Conservation (phyloP, 2,113 vertebrate genomes). For the Pristiophorus japonicus region DNA sequence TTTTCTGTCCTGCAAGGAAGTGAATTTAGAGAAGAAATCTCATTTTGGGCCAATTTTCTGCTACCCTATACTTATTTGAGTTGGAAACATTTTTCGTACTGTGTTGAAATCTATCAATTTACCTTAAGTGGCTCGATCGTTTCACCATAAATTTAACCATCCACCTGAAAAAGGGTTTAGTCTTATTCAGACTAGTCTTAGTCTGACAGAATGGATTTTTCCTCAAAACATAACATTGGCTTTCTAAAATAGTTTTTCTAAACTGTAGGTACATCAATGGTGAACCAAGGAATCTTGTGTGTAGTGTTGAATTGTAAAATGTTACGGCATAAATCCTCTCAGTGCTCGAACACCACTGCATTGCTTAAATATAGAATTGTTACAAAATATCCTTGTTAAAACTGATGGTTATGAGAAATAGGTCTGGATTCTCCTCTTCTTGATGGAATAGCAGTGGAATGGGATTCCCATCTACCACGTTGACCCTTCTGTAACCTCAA, state of each 20-base stretch:
- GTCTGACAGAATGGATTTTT: neutral
- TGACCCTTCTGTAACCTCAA: neutral
- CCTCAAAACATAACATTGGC: neutral
- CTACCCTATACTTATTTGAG: neutral
- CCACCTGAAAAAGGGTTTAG: neutral
- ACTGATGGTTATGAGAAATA: neutral
- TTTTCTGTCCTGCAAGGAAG: neutral
- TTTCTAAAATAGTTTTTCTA: neutral
- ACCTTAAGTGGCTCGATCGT: neutral
- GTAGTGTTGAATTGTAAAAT: neutral
- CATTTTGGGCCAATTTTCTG: neutral
- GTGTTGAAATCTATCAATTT: neutral
- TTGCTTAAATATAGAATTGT: neutral
- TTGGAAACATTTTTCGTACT: neutral
- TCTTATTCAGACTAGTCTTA: neutral
- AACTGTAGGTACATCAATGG: neutral
- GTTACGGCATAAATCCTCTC: neutral
- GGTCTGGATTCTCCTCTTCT: neutral
- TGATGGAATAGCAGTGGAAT: neutral
- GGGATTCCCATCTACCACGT: neutral
- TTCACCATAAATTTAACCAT: neutral
- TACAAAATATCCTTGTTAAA: neutral
- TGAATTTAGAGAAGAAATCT: neutral
- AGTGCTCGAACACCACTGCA: neutral
- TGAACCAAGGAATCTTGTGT: neutral